Evolutionary conservation across 2,888 invertebrate species (phyloP).

Genomic region (Limnephilus rhombicus): DNA sequence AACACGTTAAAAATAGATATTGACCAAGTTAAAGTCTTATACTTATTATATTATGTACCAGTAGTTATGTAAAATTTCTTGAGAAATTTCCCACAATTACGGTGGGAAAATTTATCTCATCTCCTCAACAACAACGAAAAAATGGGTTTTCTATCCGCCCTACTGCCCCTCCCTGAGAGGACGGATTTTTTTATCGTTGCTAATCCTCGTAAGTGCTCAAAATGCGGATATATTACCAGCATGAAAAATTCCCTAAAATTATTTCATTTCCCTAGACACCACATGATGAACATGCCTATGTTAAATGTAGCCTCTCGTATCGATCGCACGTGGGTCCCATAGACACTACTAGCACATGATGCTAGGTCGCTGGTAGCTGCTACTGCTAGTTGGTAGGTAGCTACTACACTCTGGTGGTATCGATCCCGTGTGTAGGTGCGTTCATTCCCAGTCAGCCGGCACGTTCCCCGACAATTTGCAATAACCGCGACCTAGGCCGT

Average conservation of each 20-base stretch:
- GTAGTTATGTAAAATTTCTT: neutral
- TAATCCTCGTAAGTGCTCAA: neutral
- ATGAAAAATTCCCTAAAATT: neutral
- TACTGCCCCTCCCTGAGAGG: neutral
- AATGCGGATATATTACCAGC: neutral
- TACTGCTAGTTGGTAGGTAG: neutral
- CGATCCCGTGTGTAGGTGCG: slow-evolving; percentile 6
- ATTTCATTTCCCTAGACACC: neutral
- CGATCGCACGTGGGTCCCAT: neutral
- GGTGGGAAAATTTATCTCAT: neutral
- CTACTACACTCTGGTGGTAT: neutral
- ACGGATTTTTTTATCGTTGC: neutral
- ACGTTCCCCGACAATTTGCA: slow-evolving; percentile 38
- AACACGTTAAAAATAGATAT: too few relatives aligned
- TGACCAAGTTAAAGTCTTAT: too few relatives aligned
- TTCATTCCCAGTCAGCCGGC: slow-evolving; percentile 9
- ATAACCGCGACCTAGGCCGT: slow-evolving; percentile 37
- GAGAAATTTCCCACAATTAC: neutral
- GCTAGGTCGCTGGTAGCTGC: neutral
- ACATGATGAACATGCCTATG: neutral
- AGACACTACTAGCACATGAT: neutral
- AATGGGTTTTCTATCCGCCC: neutral
- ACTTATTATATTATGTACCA: too few relatives aligned
- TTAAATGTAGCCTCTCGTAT: neutral
- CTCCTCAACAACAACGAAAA: neutral